Base-by-base conservation (phyloP, 2,888 invertebrate species). In the Thecophora atra region DNA sequence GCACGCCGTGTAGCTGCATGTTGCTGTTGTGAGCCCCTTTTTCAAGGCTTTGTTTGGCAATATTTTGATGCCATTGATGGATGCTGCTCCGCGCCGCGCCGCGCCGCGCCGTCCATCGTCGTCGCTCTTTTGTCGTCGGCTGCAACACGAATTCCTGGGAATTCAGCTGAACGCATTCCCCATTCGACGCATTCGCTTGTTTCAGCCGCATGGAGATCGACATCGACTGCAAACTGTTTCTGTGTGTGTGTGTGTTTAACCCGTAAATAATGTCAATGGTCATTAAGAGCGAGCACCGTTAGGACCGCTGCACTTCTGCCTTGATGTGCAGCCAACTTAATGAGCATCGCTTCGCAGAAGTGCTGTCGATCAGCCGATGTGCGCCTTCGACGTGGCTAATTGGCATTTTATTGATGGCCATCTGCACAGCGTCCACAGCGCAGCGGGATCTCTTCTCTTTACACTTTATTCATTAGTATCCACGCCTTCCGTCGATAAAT, bases 121-220 rank as follows among this genome's bases (percentile, higher is more conserved):
- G 54, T 54, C 60, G 17, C 11, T 37, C 37, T 63, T 63, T 42
- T 30, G 21, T 37, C 17, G 24, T 15, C 21, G 42, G 54, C 21
- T 26, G 47, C 51, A 69, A 51, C 68, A 11, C 47, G 26, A 60
- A 51, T 69, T 69, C 69, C 28, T 60, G 42, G 69, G 56, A 69
- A 69, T 62, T 60, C 60, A 60, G 44, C 47, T 15, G 30, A 47
- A 58, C 24, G 24, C 58, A 26, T 24, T 28, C 37, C 24, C 8
- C 58, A 26, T 24, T 28, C 37, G 37, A 6, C 11, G 58, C 58
- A 24, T 21, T 60, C 60, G 17, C 17, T 26, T 44, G 28, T n/a
- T 47, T 37, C 37, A 37, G 19, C 52, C 17, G 52, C 52, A 28
- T 19, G 24, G 21, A 67, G 42, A 67, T 67, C 56, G 54, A 67